Percentiles rank a stretch among this genome's conserved stretches.
Evolutionary conservation across 2,113 vertebrate species (phyloP).

Genomic region (Ophthalmolycus amberensis): DNA sequence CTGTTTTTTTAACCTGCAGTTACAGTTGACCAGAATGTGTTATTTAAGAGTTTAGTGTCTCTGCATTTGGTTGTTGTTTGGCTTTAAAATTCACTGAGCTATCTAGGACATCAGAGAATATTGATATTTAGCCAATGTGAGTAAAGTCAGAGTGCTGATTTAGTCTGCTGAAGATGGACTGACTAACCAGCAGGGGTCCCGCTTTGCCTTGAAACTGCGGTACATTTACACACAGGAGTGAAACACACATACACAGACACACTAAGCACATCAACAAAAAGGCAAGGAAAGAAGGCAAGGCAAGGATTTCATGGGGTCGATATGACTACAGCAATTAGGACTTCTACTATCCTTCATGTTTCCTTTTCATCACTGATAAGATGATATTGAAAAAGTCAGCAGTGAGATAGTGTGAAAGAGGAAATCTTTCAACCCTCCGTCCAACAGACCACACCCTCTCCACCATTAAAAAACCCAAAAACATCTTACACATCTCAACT

Average conservation of each 20-base stretch:
- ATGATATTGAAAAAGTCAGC: neutral
- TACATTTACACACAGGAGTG: neutral
- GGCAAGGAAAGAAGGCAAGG: no score
- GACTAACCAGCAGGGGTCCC: slow-evolving; percentile 65
- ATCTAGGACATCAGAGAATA: neutral
- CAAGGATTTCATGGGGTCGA: neutral
- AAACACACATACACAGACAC: neutral
- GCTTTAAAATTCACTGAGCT: neutral
- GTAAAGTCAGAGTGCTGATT: neutral
- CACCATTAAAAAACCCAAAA: neutral
- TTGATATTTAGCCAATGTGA: neutral
- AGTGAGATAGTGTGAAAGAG: neutral
- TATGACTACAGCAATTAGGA: neutral
- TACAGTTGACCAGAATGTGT: neutral
- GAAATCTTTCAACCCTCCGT: neutral
- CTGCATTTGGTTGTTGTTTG: neutral
- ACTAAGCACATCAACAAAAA: neutral
- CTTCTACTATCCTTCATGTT: neutral
- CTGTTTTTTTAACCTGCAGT: neutral
- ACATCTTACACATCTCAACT: neutral
- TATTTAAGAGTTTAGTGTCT: slow-evolving; percentile 15
- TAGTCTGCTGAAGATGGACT: neutral
- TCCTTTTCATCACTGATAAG: neutral
- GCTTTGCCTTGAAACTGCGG: slow-evolving; percentile 23
- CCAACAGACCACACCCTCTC: neutral